phyloP scores from a whole-genome alignment of 92 coral and sea anemone species.

The Phymanthus crucifer region DNA sequence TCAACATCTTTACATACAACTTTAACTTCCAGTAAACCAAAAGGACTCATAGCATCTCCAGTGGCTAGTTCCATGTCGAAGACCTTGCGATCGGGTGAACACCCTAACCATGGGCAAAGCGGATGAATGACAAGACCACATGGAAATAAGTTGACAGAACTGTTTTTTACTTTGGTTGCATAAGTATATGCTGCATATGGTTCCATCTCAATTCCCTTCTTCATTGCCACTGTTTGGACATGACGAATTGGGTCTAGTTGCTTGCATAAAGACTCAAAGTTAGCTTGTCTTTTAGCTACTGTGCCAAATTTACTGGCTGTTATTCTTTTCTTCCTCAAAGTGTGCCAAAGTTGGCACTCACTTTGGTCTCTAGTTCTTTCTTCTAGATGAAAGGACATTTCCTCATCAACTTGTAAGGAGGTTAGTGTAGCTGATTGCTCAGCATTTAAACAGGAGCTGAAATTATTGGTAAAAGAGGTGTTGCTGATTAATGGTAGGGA shows the following conservation, averaged over 20 bases:
- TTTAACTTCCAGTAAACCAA: constrained; percentile 49
- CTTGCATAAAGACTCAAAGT: constrained; percentile 47
- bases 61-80: constrained; percentile 38
- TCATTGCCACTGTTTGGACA: constrained; percentile 52
- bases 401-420: constrained; percentile 5
- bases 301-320: constrained; percentile 59
- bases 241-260: constrained; percentile 41
- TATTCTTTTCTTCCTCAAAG: constrained; percentile 30
- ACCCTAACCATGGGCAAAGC: constrained; percentile 51
- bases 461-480: not conserved
- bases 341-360: constrained; percentile 33
- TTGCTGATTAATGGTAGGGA: too few species aligned
- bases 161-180: constrained; percentile 32
- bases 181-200: constrained; percentile 32
- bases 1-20: constrained; percentile 42
- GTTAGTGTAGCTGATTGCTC: constrained; percentile 19
- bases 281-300: constrained; percentile 44
- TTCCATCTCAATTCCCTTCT: constrained; percentile 42
- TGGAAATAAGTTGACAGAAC: constrained; percentile 33
- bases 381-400: constrained; percentile 32
- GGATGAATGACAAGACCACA: constrained; percentile 54
- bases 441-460: constrained; percentile 28
- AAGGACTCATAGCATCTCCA: constrained; percentile 35
- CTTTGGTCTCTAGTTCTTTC: constrained; percentile 32
- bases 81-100: constrained; percentile 55